These are phyloP conservation scores for Actinia tenebrosa DNA, from an alignment of 64 coral and sea anemone species.

Conservation along the genomic window DNA sequence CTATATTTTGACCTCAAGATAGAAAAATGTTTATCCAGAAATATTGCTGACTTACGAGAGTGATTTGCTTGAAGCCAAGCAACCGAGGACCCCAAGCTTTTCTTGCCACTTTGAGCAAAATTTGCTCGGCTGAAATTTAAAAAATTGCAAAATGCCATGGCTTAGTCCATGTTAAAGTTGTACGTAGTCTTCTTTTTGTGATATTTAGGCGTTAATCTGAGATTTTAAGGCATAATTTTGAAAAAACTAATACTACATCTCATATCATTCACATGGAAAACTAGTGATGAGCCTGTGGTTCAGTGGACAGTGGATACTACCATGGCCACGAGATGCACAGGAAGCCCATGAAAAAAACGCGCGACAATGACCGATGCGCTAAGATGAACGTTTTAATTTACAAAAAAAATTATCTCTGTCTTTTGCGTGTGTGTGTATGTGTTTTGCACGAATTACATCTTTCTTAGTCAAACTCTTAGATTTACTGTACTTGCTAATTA, in stretches of 20 bases:
- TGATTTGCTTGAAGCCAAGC: not conserved
- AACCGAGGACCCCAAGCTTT: not conserved
- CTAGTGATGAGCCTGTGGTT: not conserved
- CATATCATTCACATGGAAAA: not conserved
- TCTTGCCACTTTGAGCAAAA: conserved; percentile 7
- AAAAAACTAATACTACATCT: not conserved
- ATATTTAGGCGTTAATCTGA: not conserved
- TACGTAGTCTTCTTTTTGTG: not conserved
- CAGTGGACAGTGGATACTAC: not conserved
- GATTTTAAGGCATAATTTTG: not conserved
- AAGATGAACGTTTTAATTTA: no score
- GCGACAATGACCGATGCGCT: not conserved
- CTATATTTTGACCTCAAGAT: not conserved
- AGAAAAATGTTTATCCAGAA: not conserved
- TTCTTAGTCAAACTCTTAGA: no score
- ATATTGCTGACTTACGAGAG: not conserved
- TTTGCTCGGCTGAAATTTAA: not conserved
- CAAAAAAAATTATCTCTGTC: no score
- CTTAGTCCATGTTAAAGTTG: not conserved
- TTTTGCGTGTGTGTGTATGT: no score
- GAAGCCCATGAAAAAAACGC: not conserved
- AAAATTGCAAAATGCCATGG: not conserved
- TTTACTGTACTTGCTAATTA: no score
- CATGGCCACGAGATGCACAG: not conserved
- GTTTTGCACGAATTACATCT: no score